Evolutionary conservation across 1,140 invertebrate species (phyloP).

Genomic region (Camponotus floridanus): DNA sequence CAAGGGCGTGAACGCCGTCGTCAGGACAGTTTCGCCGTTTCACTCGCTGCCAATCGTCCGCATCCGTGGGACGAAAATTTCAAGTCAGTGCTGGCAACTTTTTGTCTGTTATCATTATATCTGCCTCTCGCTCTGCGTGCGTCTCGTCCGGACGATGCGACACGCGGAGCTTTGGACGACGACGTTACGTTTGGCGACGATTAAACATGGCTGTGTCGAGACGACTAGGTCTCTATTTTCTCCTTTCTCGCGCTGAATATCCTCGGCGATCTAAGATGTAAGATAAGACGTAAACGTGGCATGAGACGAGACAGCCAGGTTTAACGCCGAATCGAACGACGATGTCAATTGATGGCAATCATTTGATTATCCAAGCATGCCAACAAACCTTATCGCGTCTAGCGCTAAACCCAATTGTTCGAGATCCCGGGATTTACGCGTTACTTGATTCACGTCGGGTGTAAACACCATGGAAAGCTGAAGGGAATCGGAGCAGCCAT

Average conservation of each 20-base stretch:
- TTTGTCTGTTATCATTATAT: constrained; percentile 75
- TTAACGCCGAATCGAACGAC: not conserved
- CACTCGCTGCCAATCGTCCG: constrained; percentile 81
- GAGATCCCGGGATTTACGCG: not conserved
- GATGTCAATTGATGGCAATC: not conserved
- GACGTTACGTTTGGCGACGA: not conserved
- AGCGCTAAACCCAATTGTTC: not conserved
- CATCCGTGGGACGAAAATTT: constrained; percentile 81
- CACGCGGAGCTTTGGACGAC: too few relatives aligned
- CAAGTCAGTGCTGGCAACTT: constrained; percentile 86
- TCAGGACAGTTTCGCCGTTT: constrained; percentile 55
- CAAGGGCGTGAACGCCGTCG: constrained; percentile 76
- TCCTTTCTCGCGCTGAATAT: not conserved
- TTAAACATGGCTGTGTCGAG: not conserved
- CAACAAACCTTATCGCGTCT: not conserved
- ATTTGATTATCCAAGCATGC: constrained; percentile 12
- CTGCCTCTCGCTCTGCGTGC: not conserved
- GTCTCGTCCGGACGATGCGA: not conserved
- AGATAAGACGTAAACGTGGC: not conserved
- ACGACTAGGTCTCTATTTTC: not conserved
- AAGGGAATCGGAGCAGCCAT: not conserved
- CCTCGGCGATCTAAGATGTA: not conserved
- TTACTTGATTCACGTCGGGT: not conserved
- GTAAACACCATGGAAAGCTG: not conserved
- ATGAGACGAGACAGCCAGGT: not conserved